Evolutionary conservation across 2,113 vertebrate genomes (phyloP), one percentile per base, ranked within the genome.

Genomic region (Centrocercus urophasianus): DNA sequence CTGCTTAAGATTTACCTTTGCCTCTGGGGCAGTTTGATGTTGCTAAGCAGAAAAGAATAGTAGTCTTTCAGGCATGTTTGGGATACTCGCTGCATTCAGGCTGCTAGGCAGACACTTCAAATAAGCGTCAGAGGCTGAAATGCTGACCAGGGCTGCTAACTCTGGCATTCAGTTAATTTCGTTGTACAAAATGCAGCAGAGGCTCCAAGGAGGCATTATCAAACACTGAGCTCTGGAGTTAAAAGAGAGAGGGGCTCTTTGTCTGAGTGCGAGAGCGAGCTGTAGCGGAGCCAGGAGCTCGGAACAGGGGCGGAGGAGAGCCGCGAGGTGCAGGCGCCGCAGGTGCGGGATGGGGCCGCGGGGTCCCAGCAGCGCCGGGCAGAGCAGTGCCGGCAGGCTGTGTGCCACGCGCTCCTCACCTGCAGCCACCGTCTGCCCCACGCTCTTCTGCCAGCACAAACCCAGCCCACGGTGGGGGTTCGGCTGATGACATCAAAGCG

Each of bases 41-140:
- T 90, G 93, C 91, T 87, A 47, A 77, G 90, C 83, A 60, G 3
- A 64, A 16, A 3, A 40, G 8, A 8, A 59, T 27, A 56, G n/a
- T 2, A 8, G 15, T 20, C 81, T 21, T 28, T 34, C 42, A 30
- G 73, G 76, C 54, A 27, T 25, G 82, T 84, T 66, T 70, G 87
- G 90, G 89, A 65, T 78, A 13, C 54, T 30, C 25, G 16, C 3
- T 25, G 65, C 60, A 70, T 92, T 81, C 79, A 95, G 93, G 96
- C 94, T 96, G 96, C 97, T 93, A 85, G 45, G 81, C 89, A 84
- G 87, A 19, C 86, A 7, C 65, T 25, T 59, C 76, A 71, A 30
- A 90, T 1, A 83, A 61, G 64, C 56, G 75, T 79, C 47, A 1
- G 8, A 69, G 73, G 48, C 82, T 34, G 85, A 13, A 28, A n/a